Conservation (phyloP, 2,888 invertebrate species). For the Sinotaia quadrata region DNA sequence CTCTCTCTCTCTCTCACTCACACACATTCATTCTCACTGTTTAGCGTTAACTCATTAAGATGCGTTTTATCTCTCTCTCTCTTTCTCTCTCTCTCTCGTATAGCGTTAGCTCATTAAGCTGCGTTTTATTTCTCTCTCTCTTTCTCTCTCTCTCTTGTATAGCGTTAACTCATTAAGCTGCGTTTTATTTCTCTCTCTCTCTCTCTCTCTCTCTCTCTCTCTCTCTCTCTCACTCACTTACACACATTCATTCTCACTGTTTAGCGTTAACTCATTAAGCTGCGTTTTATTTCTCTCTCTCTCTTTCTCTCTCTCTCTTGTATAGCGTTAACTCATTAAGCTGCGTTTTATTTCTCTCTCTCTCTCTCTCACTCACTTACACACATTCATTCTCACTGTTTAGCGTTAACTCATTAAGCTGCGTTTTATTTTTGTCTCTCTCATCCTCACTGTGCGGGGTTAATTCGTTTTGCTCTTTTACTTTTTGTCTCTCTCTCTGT, state of each 20-base stretch:
- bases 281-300: slow-evolving; percentile 3
- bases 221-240: no score
- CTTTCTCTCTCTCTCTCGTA: background rate
- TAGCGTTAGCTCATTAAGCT: background rate
- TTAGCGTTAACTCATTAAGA: background rate
- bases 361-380: background rate
- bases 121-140: no score
- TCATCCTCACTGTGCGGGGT: background rate
- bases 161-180: background rate
- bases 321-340: no score
- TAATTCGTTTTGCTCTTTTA: background rate
- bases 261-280: background rate
- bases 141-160: background rate
- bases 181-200: background rate
- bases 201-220: slow-evolving; percentile 7
- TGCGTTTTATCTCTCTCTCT: background rate
- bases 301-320: background rate
- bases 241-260: no score
- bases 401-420: background rate
- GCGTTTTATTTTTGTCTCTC: background rate
- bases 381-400: background rate
- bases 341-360: no score
- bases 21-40: background rate
- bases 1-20: background rate
- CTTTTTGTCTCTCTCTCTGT: background rate